Evolutionary conservation across 1,140 invertebrate species (phyloP), one percentile per base, ranked within the genome.

Genomic region (Aphis craccivora): DNA sequence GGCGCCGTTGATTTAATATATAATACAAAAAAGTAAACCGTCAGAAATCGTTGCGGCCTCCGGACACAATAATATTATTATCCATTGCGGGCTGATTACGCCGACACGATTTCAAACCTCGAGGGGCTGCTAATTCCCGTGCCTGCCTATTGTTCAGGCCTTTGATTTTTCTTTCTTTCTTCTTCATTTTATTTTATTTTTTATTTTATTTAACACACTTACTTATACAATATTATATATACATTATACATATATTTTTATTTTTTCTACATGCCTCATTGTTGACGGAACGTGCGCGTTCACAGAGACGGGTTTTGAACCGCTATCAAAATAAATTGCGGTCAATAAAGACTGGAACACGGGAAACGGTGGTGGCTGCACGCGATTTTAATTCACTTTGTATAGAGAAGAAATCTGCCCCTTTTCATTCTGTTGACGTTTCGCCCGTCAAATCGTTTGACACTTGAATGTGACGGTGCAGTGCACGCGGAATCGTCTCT

Each of bases 381-480:
- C 91, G 91, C 91, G 91, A 93, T 93, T 93, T 93, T 93, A 84
- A 93, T 93, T 93, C 91, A 84, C 91, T 51, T 86, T 83, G 43
- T 81, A 25, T 76, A 90, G 30, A 53, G 81, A 84, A 93, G 81
- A 93, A 51, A 93, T 93, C 67, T 93, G 91, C 91, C 91, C 91
- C 81, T 93, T 93, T 93, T 93, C 91, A 93, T 93, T 93, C 91
- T 93, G 91, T 93, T 93, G 91, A 93, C 91, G 91, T 93, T 93
- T 93, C 48, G 48, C 81, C 81, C 91, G 91, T 93, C 91, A 93
- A 93, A 93, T 81, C 90, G 43, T 91, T 91, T 83, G 90, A 81
- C 90, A 91, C 76, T 83, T 91, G 60, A 91, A 76, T 91, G 90
- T 67, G 43, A 30, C 86, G 43, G 48, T 25, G 51, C 45, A n/a